Evolutionary conservation across 1,140 invertebrate genomes (phyloP), one percentile per base, ranked within the genome.

Genomic region (Zaprionus ghesquierei): DNA sequence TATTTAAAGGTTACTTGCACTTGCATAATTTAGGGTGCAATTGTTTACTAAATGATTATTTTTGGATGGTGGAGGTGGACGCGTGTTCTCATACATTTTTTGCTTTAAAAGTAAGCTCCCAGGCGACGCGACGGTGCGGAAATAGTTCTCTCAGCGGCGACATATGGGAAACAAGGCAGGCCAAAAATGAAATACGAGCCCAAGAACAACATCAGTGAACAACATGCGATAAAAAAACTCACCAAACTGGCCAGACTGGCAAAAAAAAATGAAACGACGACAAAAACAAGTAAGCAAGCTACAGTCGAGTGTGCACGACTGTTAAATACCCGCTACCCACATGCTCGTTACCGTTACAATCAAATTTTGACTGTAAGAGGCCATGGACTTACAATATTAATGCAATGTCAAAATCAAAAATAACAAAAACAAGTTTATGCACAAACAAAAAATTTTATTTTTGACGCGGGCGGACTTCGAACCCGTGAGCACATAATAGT

Each of bases 21-120:
- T 75, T 81, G 79, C 81, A 85, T 85, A 85, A 85, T 87, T 85
- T 74, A 85, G 81, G 64, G 65, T 77, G 81, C 81, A 81, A 85
- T 86, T 86, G 58, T 80, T 80, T 80, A 80, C 58, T 64, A 64
- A 51, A 62, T 80, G 69, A 84, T 71, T 71, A 71, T 23, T 49
- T 23, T 53, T 18, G 20, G 22, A 23, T 3, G 25, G n/a, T 20
- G 29, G 22, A 51, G 63, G 55, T 66, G 58, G 79, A 35, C 59
- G 51, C 63, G 9, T 46, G 60, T 62, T 68, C 27, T 81, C 82
- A 81, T 86, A 86, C 81, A 86, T 86, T 82, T 87, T 76, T 56
- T 82, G 61, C 78, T 78, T 81, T 75, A 64, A 50, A 69, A 46
- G 49, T 66, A n/a, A n/a, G n/a, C n/a, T n/a, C n/a, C n/a, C n/a